These are phyloP conservation scores for Gallinago paraguaiae DNA, from an alignment of 2,113 vertebrate species.

Conservation along the genomic window DNA sequence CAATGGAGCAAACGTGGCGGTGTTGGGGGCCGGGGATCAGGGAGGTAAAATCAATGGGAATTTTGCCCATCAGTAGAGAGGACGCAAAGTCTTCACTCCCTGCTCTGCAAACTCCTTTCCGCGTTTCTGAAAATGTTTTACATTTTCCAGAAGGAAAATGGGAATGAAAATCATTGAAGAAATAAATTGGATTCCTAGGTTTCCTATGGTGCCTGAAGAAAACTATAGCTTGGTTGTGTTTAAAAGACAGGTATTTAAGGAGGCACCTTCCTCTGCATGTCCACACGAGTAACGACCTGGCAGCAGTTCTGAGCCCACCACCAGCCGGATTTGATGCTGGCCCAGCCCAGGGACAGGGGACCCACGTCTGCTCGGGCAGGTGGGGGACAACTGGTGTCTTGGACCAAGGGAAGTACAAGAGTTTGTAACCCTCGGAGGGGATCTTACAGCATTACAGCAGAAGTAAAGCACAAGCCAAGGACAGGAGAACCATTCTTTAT, in stretches of 20 bases:
- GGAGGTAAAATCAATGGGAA: not conserved
- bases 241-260: not conserved
- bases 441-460: not conserved
- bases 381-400: not conserved
- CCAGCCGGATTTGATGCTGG: accelerated
- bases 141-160: not conserved
- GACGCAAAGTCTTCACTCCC: not conserved
- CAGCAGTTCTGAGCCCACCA: not conserved
- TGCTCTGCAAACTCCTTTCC: not conserved
- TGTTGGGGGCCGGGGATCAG: too few species aligned
- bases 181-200: not conserved
- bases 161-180: not conserved
- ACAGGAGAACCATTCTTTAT: not conserved
- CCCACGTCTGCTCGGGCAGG: accelerated
- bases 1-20: not conserved
- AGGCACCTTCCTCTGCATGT: accelerated
- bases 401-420: not conserved
- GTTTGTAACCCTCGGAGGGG: not conserved
- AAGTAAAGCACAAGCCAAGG: not conserved
- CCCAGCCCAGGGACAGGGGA: not conserved
- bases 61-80: not conserved
- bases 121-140: not conserved
- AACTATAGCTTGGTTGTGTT: not conserved
- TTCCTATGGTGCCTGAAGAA: not conserved
- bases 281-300: not conserved